Evolutionary conservation across 1,140 invertebrate species (phyloP).

Genomic region (Drosophila tropicalis): DNA sequence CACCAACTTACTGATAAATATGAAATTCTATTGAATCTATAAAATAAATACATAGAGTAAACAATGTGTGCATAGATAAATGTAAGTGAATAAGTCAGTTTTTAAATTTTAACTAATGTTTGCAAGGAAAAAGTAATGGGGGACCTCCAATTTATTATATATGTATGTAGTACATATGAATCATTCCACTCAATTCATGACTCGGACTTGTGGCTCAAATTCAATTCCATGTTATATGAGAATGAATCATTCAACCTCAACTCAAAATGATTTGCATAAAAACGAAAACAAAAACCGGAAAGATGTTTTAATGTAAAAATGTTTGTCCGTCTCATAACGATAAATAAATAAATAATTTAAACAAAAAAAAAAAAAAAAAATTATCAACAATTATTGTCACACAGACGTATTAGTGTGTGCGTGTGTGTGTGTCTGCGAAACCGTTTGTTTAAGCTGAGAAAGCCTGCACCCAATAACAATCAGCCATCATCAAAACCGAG

Average conservation of each 20-base stretch:
- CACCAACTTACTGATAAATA: constrained; percentile 46
- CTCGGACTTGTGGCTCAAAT: constrained; percentile 52
- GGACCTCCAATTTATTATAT: constrained; percentile 4
- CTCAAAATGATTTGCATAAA: constrained; percentile 22
- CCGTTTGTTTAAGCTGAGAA: constrained; percentile 10
- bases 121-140: background rate
- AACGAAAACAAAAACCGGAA: constrained; percentile 37
- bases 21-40: constrained; percentile 12
- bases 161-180: background rate
- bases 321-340: background rate
- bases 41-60: background rate
- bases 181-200: constrained; percentile 18
- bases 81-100: background rate
- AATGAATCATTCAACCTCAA: constrained; percentile 52
- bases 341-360: background rate
- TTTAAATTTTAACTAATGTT: background rate
- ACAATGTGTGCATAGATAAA: background rate
- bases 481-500: background rate
- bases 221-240: constrained; percentile 60
- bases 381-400: constrained; percentile 1
- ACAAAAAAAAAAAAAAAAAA: background rate
- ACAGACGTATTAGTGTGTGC: background rate
- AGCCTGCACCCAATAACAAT: constrained; percentile 1
- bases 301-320: constrained; percentile 14
- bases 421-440: background rate